Percentiles rank a stretch among this genome's conserved stretches.
Conservation (phyloP, 1,140 invertebrate species). For the Magallana angulata region DNA sequence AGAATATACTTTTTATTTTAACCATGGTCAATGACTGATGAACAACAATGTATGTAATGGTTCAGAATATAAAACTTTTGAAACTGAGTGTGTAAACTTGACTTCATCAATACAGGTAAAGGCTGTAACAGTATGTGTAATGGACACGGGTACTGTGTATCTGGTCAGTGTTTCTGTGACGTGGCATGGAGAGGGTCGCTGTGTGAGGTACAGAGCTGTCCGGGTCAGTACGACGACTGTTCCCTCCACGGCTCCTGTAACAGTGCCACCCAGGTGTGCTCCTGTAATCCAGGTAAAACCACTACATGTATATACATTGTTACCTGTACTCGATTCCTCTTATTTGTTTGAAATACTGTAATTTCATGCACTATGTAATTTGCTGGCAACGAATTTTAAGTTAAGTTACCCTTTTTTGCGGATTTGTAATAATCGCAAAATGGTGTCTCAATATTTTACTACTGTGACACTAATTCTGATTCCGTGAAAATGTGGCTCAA, state of each 20-base stretch:
- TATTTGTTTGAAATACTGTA: neutral
- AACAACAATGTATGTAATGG: too few species aligned
- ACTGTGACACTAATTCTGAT: too few species aligned
- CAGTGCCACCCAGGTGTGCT: slow-evolving; percentile 60
- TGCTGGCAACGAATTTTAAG: neutral
- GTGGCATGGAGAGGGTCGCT: slow-evolving; percentile 61
- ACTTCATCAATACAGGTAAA: slow-evolving; percentile 22
- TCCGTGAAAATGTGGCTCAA: too few species aligned
- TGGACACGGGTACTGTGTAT: slow-evolving; percentile 58
- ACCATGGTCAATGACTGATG: too few species aligned
- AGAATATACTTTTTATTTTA: too few species aligned
- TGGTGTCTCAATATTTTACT: too few species aligned
- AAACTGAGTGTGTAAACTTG: too few species aligned
- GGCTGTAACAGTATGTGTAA: slow-evolving; percentile 63
- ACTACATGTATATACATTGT: neutral
- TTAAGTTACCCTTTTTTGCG: too few species aligned
- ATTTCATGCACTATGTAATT: neutral
- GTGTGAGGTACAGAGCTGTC: slow-evolving; percentile 65
- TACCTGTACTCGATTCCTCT: neutral
- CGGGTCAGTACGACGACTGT: slow-evolving; percentile 61
- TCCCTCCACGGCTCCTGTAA: slow-evolving; percentile 63
- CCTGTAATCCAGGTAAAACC: slow-evolving; percentile 64
- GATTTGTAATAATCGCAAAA: too few species aligned
- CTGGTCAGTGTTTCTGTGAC: slow-evolving; percentile 59
- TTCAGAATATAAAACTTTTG: too few species aligned